Percentiles rank a stretch among this genome's conserved stretches.
Conservation (phyloP, 2,113 vertebrate species). For the Cynocephalus volans region DNA sequence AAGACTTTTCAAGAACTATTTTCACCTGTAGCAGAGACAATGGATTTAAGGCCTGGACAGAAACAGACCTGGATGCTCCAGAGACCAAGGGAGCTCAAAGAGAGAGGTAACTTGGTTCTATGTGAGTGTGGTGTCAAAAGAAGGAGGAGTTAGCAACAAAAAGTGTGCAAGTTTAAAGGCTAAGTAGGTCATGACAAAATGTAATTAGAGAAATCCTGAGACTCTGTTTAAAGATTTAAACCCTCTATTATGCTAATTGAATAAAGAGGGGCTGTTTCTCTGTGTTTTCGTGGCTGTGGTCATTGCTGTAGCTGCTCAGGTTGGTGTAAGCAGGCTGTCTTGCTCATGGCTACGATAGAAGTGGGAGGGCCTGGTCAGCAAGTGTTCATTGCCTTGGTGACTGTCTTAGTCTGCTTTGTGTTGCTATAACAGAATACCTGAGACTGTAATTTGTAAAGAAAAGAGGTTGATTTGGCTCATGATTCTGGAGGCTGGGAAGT, state of each 20-base stretch:
- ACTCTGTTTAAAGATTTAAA: not conserved
- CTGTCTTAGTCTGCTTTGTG: not conserved
- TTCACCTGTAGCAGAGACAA: not conserved
- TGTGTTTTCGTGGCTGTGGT: not conserved
- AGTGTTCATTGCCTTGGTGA: not conserved
- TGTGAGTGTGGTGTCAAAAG: not conserved
- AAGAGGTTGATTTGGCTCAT: too few species aligned
- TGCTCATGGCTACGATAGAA: not conserved
- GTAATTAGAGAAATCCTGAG: not conserved
- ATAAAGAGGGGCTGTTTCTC: not conserved
- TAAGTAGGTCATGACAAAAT: conserved; percentile 42
- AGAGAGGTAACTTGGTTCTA: not conserved
- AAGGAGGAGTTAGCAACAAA: not conserved
- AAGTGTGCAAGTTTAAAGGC: not conserved
- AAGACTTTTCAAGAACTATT: not conserved
- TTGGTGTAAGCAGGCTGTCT: not conserved
- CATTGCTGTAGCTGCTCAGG: not conserved
- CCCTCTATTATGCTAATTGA: not conserved
- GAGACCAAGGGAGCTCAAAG: not conserved
- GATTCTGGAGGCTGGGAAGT: too few species aligned
- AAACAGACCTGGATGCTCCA: not conserved
- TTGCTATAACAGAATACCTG: not conserved
- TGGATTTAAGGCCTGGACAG: not conserved
- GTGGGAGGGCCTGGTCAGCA: not conserved
- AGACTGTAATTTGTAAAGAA: too few species aligned